These are phyloP conservation scores for Drosophila mayri DNA, from an alignment of 1,140 invertebrate genomes.

Conservation along the genomic window DNA sequence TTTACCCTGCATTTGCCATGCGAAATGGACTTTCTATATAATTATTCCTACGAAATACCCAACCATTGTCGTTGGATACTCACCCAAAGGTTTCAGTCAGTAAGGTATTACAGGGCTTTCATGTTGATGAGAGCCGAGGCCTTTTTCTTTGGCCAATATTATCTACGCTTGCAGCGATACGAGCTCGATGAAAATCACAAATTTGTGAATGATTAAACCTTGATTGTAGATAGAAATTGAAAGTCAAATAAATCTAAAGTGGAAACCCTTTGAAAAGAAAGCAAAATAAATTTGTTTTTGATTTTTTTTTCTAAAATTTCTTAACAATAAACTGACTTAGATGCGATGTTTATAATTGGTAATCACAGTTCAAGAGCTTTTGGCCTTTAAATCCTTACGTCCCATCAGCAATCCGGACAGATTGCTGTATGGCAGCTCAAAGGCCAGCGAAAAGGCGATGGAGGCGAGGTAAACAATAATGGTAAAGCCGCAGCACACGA, in stretches of 20 bases:
- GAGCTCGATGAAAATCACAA: too few relatives aligned
- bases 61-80: background rate
- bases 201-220: too few relatives aligned
- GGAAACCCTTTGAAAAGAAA: background rate
- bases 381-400: slow-evolving; percentile 38
- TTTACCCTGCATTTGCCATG: background rate
- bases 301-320: slow-evolving; percentile 15
- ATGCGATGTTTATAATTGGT: slow-evolving; percentile 31
- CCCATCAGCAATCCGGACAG: slow-evolving; percentile 67
- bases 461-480: slow-evolving; percentile 76
- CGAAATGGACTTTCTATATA: background rate
- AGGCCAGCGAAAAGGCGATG: slow-evolving; percentile 76
- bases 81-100: background rate
- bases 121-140: background rate
- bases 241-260: background rate
- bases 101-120: background rate
- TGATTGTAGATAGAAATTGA: too few relatives aligned
- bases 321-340: slow-evolving; percentile 49
- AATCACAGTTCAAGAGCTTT: slow-evolving; percentile 69
- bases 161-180: background rate
- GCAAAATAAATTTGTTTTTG: background rate
- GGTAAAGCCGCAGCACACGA: slow-evolving; percentile 69
- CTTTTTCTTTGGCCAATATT: background rate
- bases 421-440: slow-evolving; percentile 83
- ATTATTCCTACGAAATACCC: too few relatives aligned